These are phyloP conservation scores for Anableps anableps DNA, from an alignment of 2,797 vertebrate species.

Conservation along the genomic window DNA sequence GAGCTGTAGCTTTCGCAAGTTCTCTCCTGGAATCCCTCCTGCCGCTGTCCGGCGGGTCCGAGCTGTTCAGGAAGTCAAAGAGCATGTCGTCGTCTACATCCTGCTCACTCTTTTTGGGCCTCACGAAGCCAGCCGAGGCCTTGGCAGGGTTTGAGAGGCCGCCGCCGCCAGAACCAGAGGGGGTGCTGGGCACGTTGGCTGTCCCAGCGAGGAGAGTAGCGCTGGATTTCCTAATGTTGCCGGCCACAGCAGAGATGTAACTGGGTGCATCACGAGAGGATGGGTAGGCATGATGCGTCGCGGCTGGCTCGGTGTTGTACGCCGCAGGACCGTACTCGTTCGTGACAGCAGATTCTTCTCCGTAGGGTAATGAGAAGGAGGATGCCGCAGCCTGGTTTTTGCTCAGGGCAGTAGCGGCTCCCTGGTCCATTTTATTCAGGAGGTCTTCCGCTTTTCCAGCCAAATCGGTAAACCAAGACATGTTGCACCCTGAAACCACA, in stretches of 20 bases:
- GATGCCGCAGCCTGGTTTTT: constrained; percentile 60
- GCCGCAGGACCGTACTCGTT: constrained; percentile 61
- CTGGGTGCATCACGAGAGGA: constrained; percentile 68
- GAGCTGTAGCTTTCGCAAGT: constrained; percentile 60
- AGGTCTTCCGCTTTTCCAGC: constrained; percentile 96
- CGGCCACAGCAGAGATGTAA: constrained; percentile 89
- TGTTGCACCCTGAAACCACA: constrained; percentile 66
- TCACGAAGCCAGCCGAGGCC: constrained; percentile 88
- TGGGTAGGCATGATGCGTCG: constrained; percentile 64
- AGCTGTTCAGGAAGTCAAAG: constrained; percentile 98
- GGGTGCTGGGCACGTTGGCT: constrained; percentile 69
- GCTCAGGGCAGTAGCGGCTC: constrained; percentile 91
- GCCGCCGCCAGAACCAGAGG: constrained; percentile 59
- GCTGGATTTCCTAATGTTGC: constrained; percentile 89
- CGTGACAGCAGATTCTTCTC: constrained; percentile 53
- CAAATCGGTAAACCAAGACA: constrained; percentile 96
- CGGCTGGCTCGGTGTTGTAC: constrained; percentile 38
- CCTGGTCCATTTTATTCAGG: constrained; percentile 95
- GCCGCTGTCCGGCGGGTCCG: constrained; percentile 83
- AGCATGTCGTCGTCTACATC: constrained; percentile 94
- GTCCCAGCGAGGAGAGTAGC: constrained; percentile 85
- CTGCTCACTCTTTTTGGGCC: constrained; percentile 89
- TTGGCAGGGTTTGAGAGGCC: constrained; percentile 63
- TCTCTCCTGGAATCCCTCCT: constrained; percentile 87
- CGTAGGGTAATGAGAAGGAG: constrained; percentile 60